A percentile compares a stretch with the other conserved stretches of the same genome.
phyloP scores from a whole-genome alignment of 2,113 vertebrate genomes.

The Myotis davidii region DNA sequence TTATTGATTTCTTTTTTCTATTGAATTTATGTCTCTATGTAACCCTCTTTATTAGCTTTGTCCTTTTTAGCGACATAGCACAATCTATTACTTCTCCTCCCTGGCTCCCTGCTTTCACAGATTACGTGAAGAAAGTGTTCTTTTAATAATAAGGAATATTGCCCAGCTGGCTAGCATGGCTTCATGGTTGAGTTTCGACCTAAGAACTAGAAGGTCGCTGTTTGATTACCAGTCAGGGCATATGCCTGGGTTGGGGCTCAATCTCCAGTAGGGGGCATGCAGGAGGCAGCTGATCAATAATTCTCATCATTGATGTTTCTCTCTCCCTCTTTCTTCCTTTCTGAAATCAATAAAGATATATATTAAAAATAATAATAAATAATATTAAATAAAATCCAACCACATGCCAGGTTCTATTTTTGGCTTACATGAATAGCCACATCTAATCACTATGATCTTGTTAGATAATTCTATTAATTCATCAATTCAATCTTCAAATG shows the following conservation, averaged over 20 bases:
- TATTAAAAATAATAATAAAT: not conserved
- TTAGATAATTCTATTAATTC: not conserved
- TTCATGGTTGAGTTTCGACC: no score
- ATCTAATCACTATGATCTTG: not conserved
- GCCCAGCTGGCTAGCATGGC: no score
- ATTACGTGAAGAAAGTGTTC: not conserved
- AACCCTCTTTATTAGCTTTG: not conserved
- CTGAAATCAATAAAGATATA: no score
- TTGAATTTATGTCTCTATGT: not conserved
- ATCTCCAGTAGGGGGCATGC: no score
- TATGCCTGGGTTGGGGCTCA: no score
- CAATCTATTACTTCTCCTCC: not conserved
- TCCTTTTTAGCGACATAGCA: not conserved
- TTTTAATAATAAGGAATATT: not conserved
- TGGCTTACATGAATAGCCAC: not conserved
- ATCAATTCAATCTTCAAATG: not conserved
- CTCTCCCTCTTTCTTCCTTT: no score
- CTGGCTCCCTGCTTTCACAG: not conserved
- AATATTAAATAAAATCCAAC: not conserved
- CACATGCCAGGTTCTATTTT: not conserved
- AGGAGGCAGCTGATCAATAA: no score
- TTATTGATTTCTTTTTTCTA: not conserved
- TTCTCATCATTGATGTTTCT: no score
- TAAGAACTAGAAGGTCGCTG: no score
- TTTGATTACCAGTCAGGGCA: no score